These are phyloP conservation scores for Champsocephalus esox DNA, from an alignment of 2,797 vertebrate genomes.

Conservation along the genomic window DNA sequence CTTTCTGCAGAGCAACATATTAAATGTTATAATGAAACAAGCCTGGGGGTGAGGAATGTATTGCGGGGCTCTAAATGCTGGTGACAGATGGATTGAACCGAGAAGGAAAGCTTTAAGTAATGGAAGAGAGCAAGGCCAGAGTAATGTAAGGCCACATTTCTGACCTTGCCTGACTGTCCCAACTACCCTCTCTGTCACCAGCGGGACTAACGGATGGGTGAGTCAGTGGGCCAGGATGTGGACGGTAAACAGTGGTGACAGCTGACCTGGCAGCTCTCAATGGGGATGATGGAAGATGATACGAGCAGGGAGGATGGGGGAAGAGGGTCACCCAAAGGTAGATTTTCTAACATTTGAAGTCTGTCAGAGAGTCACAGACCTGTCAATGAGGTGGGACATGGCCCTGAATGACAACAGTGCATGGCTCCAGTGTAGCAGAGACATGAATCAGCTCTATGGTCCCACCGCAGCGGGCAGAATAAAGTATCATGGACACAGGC, in stretches of 20 bases:
- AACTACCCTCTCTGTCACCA: slow-evolving; percentile 57
- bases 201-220: slow-evolving; percentile 62
- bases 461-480: slow-evolving; percentile 25
- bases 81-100: slow-evolving; percentile 59
- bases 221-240: slow-evolving; percentile 59
- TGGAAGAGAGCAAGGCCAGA: slow-evolving; percentile 65
- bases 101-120: slow-evolving; percentile 60
- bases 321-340: slow-evolving; percentile 70
- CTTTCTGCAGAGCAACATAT: slow-evolving; percentile 29
- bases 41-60: slow-evolving; percentile 51
- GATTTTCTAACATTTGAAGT: slow-evolving; percentile 62
- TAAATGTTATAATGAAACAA: slow-evolving; percentile 64
- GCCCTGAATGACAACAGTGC: slow-evolving; percentile 60
- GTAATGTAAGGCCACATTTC: slow-evolving; percentile 64
- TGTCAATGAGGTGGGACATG: slow-evolving; percentile 47
- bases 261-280: slow-evolving; percentile 72
- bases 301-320: slow-evolving; percentile 37
- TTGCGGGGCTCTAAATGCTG: slow-evolving; percentile 46
- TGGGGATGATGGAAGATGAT: slow-evolving; percentile 62
- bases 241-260: slow-evolving; percentile 70
- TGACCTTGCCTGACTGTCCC: slow-evolving; percentile 72
- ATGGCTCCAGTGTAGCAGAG: slow-evolving; percentile 19
- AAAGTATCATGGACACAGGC: slow-evolving; percentile 23
- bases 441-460: slow-evolving; percentile 50
- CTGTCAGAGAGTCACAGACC: slow-evolving; percentile 46